Base-by-base conservation (phyloP, 1,140 invertebrate genomes). In the Caenorhabditis brenneri region DNA sequence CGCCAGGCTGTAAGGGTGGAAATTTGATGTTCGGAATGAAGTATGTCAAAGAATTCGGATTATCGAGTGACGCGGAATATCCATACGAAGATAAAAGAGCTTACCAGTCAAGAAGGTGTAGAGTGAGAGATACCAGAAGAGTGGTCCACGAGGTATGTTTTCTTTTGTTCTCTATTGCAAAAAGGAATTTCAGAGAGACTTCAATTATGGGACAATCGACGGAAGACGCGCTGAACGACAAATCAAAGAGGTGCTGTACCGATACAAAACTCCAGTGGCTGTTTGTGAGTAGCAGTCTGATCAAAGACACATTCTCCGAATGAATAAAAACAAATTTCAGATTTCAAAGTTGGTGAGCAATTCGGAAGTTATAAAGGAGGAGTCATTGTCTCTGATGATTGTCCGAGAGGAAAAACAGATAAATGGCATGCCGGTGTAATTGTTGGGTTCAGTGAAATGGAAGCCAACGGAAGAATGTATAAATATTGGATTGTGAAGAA, bases 401-500 rank as follows among this genome's bases (percentile, higher is more conserved):
- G 65, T 12, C 12, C 29, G 9, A 31, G 65, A 22, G 36, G 19
- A 15, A 42, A 39, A 10, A n/a, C 42, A 2, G 39, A 5, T 12
- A 12, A 5, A 12, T 74, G 65, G 65, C 65, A 74, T 19, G 65
- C 65, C 29, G 65, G 65, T 2, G 19, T 46, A 7, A 74, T 74
- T 24, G 36, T 74, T 15, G 65, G 65, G 6, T 74, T 42, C 10
- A 42, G 36, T 2, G 24, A 42, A 9, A 3, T 0, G 3, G 36
- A 74, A 7, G 16, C 9, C n/a, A 10, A 29, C n/a, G 65, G 65
- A 74, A n/a, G 65, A 74, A 3, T 1, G 2, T 46, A 74, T n/a
- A 9, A 39, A 19, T 74, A 74, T 46, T 74, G 65, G 65, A 74
- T 74, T 2, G 15, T 74, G 6, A 74, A 74, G n/a, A 74, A 74